phyloP scores from a whole-genome alignment of 2,797 vertebrate species.

The Phataginus tricuspis region DNA sequence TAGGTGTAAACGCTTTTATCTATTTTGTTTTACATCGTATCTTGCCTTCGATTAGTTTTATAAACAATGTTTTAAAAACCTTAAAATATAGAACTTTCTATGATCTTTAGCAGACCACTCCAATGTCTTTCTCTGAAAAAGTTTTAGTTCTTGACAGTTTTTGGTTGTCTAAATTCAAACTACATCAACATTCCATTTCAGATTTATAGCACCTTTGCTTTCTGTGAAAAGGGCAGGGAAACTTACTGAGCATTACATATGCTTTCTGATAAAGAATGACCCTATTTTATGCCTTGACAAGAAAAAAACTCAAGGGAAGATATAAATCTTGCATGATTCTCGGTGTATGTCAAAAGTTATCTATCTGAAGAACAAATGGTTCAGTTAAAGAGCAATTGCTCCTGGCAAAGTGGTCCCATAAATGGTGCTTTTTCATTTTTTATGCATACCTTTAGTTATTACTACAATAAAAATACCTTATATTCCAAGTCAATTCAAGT shows the following conservation, averaged over 20 bases:
- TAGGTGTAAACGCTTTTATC: neutral
- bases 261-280: slow-evolving; percentile 25
- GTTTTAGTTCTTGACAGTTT: slow-evolving; percentile 2
- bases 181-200: neutral
- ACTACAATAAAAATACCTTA: neutral
- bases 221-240: neutral
- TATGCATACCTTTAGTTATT: neutral
- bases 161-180: slow-evolving; percentile 21
- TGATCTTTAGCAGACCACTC: neutral
- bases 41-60: neutral
- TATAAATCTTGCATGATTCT: slow-evolving; percentile 33
- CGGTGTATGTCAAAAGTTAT: slow-evolving; percentile 35
- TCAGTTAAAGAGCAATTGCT: slow-evolving; percentile 49
- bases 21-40: neutral
- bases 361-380: slow-evolving; percentile 27
- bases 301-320: slow-evolving; percentile 16
- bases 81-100: neutral
- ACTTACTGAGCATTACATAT: neutral
- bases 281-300: slow-evolving; percentile 26
- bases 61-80: neutral
- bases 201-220: neutral
- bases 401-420: slow-evolving; percentile 1
- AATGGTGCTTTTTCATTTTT: slow-evolving; percentile 19
- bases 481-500: neutral
- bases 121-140: neutral